phyloP scores from a whole-genome alignment of 2,797 vertebrate species.

The Cyprinodon diabolis region DNA sequence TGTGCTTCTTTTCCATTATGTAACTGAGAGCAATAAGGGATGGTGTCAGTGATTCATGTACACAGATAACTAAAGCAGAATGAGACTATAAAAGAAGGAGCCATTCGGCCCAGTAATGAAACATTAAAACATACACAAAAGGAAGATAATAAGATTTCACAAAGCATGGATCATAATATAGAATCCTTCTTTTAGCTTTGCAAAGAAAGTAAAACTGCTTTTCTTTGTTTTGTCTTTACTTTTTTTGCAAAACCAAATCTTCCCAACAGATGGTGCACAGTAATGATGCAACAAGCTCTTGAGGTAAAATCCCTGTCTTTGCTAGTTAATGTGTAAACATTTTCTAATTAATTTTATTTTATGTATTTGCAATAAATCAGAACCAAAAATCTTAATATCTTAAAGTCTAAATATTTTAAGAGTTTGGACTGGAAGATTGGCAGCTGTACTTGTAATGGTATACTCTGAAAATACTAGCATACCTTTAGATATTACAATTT shows the following conservation, averaged over 20 bases:
- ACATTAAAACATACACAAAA: constrained; percentile 4
- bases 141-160: constrained; percentile 8
- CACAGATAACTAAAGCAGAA: constrained; percentile 15
- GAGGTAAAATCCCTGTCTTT: background rate
- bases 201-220: background rate
- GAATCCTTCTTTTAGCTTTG: background rate
- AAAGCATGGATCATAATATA: constrained; percentile 1
- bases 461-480: background rate
- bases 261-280: background rate
- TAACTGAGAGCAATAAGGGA: constrained; percentile 15
- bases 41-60: constrained; percentile 15
- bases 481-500: background rate
- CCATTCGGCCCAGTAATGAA: constrained; percentile 6
- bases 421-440: background rate
- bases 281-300: background rate
- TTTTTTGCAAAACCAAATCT: background rate
- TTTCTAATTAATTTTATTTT: background rate
- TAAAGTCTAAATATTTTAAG: background rate
- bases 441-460: background rate
- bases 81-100: background rate
- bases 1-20: constrained; percentile 30
- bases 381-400: background rate
- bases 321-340: background rate
- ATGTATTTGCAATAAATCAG: background rate
- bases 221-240: background rate